Base-by-base conservation (phyloP, 2,797 vertebrate species). In the Sparidentex hasta region DNA sequence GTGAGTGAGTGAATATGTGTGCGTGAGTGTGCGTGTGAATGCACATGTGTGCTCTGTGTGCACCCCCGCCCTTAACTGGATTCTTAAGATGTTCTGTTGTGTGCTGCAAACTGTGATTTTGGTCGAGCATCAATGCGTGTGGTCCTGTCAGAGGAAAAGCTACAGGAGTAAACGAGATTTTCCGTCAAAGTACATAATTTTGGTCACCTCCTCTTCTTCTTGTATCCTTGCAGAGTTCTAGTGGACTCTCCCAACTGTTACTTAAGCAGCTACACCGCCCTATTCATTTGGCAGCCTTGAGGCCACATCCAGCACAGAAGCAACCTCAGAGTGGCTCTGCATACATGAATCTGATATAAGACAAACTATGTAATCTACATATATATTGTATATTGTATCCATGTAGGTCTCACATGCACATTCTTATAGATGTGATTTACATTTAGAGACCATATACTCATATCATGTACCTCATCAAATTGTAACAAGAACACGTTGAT, bases 81-180 rank as follows among this genome's bases (percentile, higher is more conserved):
- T 85, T 70, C 58, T 33, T 66, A 18, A 52, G 41, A 29, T 46
- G 43, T 11, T 74, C 71, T 56, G 44, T 74, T 73, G 73, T 79
- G 33, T 38, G 50, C 71, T 76, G 54, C 82, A 68, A 55, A 67
- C 76, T 77, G 51, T 68, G 33, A 76, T 80, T 71, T 71, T 77
- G 66, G 21, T 21, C 11, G 4, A 55, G 29, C 57, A 52, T 55
- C 66, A 1, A 25, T 76, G 20, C 84, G 80, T 87, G 86, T 88
- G 88, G 80, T 84, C 86, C 62, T 64, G 50, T 79, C 52, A 65
- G 64, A 48, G 50, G 16, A 68, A 78, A 61, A 65, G 18, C 63
- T 16, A 20, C 61, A 46, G 62, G 55, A 23, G 44, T 46, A 50
- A 52, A 41, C 52, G 56, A 64, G 25, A 62, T 70, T 38, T 72